These are phyloP conservation scores for Oeneis ivallda DNA, from an alignment of 2,888 invertebrate genomes.

Conservation along the genomic window DNA sequence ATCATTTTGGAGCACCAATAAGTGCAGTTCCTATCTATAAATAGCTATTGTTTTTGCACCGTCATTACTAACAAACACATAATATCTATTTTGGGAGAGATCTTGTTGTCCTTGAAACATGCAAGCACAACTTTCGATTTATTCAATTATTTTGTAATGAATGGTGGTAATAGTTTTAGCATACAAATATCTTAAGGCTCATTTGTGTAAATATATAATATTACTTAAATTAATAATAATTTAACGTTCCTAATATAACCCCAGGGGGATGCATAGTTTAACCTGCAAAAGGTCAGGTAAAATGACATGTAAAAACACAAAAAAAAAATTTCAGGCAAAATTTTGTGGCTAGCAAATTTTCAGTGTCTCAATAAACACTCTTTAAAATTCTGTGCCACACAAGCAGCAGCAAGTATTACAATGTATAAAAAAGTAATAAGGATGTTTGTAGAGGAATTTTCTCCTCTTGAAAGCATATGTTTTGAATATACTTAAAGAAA, in stretches of 20 bases:
- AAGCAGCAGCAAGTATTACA: too few species aligned
- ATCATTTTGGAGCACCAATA: constrained; percentile 33
- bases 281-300: too few species aligned
- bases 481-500: too few species aligned
- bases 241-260: constrained; percentile 20
- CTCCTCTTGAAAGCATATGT: too few species aligned
- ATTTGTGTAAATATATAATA: constrained; percentile 8
- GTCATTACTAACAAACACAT: constrained; percentile 26
- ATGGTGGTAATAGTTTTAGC: constrained; percentile 15
- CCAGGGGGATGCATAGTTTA: too few species aligned
- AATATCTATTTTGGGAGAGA: constrained; percentile 37
- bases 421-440: too few species aligned
- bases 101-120: constrained; percentile 32
- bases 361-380: too few species aligned
- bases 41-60: constrained; percentile 27
- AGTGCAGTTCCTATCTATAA: constrained; percentile 17
- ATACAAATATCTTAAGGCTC: constrained; percentile 28
- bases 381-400: too few species aligned
- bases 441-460: too few species aligned
- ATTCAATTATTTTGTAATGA: constrained; percentile 21
- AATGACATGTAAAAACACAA: too few species aligned
- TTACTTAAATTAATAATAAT: constrained; percentile 20
- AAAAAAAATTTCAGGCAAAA: too few species aligned
- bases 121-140: constrained; percentile 25
- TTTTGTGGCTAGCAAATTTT: too few species aligned